Base-by-base conservation (phyloP, 2,113 vertebrate genomes). In the Pelusios castaneus region DNA sequence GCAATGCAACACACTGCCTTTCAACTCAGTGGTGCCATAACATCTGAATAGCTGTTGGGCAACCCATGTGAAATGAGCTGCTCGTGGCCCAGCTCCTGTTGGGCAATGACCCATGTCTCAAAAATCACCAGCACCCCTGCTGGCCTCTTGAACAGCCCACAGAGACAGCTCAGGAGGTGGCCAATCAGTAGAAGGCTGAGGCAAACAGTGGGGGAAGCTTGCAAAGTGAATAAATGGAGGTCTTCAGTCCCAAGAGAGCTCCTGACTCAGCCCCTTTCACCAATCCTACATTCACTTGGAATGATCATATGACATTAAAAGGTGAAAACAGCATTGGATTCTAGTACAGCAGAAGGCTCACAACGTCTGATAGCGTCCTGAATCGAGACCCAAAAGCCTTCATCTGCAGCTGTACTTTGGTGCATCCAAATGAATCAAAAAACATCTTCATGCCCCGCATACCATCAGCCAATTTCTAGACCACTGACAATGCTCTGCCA, bases 371-470 rank as follows among this genome's bases (percentile, higher is more conserved):
- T 16, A 38, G 34, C 10, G 17, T 43, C 14, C 25, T 3, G 34
- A n/a, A 75, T 43, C 54, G 11, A 54, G 76, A 60, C 16, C 49
- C 0, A 0, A 77, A 82, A 70, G 54, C 52, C 67, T 80, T 34
- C 0, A 0, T 16, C 52, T 0, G 0, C 2, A 67, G 12, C 49
- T 24, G 29, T 29, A 11, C 0, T 0, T 29, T 52, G 70, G 9
- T 3, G 21, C 67, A 49, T 2, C 0, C 1, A 0, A 19, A 43
- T 2, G 8, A 47, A 10, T 54, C 77, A 27, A 6, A 27, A 41
- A 29, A 13, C 25, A 47, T 49, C 0, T 0, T 41, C 77, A 22
- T 0, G 3, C 63, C 0, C 0, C 3, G 38, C 13, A 34, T 31
- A 5, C 11, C 4, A 45, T 75, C 41, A 81, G 41, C 43, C 45